Evolutionary conservation across 2,113 vertebrate species (phyloP).

Genomic region (Scytalopus superciliaris): DNA sequence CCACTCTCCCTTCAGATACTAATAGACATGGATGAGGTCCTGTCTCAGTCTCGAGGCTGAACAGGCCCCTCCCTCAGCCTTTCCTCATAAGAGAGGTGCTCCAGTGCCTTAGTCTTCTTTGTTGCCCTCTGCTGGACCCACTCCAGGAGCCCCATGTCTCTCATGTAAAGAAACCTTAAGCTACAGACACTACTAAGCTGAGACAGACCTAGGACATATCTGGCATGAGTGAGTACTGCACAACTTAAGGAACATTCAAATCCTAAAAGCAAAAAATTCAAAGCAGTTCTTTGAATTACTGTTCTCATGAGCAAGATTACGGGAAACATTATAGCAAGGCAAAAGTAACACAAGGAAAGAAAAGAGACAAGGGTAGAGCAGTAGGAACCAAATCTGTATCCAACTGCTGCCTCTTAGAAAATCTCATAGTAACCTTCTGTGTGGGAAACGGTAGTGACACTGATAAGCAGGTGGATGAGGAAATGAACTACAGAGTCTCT

Average conservation of each 20-base stretch:
- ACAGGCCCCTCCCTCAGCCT: neutral
- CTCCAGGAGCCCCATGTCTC: neutral
- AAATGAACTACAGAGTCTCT: neutral
- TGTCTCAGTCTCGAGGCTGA: neutral
- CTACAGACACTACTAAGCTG: neutral
- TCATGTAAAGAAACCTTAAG: neutral
- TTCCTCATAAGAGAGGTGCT: neutral
- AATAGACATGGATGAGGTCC: neutral
- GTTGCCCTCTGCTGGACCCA: neutral
- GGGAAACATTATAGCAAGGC: neutral
- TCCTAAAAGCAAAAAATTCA: neutral
- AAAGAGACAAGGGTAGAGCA: neutral
- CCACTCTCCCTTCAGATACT: neutral
- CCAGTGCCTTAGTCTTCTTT: neutral
- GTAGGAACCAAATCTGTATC: neutral
- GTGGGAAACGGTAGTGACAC: neutral
- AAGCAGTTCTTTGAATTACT: neutral
- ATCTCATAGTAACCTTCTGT: neutral
- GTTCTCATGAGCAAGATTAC: neutral
- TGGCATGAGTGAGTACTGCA: neutral
- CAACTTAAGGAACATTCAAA: neutral
- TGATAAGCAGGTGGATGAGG: neutral
- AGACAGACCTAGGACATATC: neutral
- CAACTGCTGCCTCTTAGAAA: neutral
- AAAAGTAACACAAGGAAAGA: neutral